phyloP scores from a whole-genome alignment of 2,888 invertebrate genomes.

The Pandemis cinnamomeana region DNA sequence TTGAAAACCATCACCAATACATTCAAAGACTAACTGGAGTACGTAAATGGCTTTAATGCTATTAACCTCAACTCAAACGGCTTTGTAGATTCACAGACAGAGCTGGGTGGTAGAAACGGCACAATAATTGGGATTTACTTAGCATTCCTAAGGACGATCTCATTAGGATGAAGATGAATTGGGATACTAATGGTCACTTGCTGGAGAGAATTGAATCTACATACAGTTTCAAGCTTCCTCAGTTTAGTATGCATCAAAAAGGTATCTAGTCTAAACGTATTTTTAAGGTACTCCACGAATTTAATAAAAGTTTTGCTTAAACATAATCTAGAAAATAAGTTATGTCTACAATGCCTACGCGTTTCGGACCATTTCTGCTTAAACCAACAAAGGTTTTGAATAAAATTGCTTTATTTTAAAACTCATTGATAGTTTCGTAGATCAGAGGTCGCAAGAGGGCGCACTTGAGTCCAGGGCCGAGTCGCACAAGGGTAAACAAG shows the following conservation, averaged over 20 bases:
- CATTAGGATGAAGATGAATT: background rate
- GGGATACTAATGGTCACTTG: background rate
- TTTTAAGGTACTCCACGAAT: too few relatives aligned
- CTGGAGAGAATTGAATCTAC: too few relatives aligned
- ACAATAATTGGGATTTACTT: background rate
- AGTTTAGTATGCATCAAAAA: too few relatives aligned
- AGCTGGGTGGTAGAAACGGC: background rate
- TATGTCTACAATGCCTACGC: background rate
- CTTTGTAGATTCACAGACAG: background rate
- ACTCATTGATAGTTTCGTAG: conserved; percentile 15
- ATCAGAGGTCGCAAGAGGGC: conserved; percentile 21
- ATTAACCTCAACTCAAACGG: background rate
- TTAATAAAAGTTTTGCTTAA: too few relatives aligned
- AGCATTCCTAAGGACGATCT: background rate
- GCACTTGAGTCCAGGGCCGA: conserved; percentile 16
- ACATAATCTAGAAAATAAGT: background rate
- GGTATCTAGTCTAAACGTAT: too few relatives aligned
- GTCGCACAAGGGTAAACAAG: conserved; percentile 66
- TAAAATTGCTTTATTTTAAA: conserved; percentile 2
- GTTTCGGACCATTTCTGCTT: background rate
- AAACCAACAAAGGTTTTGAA: background rate
- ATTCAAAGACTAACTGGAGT: background rate
- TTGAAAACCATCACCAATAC: background rate
- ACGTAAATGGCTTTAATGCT: background rate
- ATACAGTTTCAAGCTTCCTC: too few relatives aligned